Percentiles rank a stretch among this genome's conserved stretches.
Conservation (phyloP, 2,797 vertebrate species). For the Melanotaenia pygmaea region DNA sequence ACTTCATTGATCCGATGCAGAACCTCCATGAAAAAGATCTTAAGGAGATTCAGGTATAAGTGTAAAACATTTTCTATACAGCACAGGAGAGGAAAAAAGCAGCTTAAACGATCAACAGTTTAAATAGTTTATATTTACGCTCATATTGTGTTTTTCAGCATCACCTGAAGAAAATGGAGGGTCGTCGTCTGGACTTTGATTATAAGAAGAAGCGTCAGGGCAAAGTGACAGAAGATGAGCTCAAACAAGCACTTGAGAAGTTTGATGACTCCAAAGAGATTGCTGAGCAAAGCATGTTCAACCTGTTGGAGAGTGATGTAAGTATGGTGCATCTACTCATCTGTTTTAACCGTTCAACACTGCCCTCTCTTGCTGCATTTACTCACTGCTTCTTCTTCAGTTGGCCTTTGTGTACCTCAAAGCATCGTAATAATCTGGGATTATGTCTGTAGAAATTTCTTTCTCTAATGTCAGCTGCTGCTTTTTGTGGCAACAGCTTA, state of each 20-base stretch:
- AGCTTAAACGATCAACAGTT: neutral
- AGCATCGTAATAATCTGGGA: neutral
- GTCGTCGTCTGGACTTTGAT: constrained; percentile 96
- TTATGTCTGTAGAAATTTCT: neutral
- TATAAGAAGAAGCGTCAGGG: constrained; percentile 99
- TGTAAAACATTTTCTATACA: neutral
- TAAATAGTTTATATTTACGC: neutral
- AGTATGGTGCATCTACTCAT: constrained; percentile 36
- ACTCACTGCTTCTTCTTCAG: neutral
- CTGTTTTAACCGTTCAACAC: neutral
- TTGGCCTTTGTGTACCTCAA: neutral
- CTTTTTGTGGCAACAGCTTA: neutral
- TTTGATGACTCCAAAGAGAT: constrained; percentile 98
- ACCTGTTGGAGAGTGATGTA: constrained; percentile 97
- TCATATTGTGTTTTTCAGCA: constrained; percentile 82
- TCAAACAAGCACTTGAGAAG: constrained; percentile 96
- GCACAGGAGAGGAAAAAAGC: neutral
- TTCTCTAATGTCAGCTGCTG: neutral
- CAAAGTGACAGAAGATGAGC: constrained; percentile 94
- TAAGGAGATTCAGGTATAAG: constrained; percentile 93
- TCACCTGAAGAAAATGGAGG: constrained; percentile 96
- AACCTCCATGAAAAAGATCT: constrained; percentile 98
- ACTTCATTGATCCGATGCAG: constrained; percentile 97
- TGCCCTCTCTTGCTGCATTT: neutral
- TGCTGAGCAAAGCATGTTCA: constrained; percentile 98